Base-by-base conservation (phyloP, 2,797 vertebrate genomes). In the Sebastolobus alascanus region DNA sequence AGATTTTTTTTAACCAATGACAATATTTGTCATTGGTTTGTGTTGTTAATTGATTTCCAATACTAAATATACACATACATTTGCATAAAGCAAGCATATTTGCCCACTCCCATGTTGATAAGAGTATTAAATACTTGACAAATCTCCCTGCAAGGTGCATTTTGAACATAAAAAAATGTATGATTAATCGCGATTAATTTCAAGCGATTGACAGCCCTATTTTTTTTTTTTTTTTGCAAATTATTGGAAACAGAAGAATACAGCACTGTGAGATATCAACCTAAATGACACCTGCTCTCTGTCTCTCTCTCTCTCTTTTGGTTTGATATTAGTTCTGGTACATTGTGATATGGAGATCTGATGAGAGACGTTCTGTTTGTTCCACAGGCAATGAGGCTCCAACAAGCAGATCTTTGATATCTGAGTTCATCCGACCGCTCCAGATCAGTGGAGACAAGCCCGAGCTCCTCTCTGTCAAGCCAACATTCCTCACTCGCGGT, bases 341-440 rank as follows among this genome's bases (percentile, higher is more conserved):
- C 4, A 12, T 50, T 73, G 22, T 71, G 68, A 66, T 75, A 35
- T 33, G 66, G 79, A 68, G 31, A 75, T 81, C 68, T 84, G 59
- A 81, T 66, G 73, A 68, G 20, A 73, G 46, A 65, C 1, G 6
- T 27, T 83, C 6, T 83, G 33, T 85, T 85, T 88, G 66, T 87
- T 89, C 79, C 75, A 25, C 94, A 99, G 98, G 96, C 93, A 97
- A 95, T 90, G 97, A 99, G 81, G 95, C 96, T 75, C 82, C 96
- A 4, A 93, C 96, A 82, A 96, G 95, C 87, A 95, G 93, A 89
- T 94, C 96, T 84, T 95, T 96, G 94, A 97, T 97, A 68, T 96
- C 97, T 0, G 98, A 99, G 87, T 97, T 96, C 67, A 97, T 97
- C 83, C 95, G 95, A 81, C 97, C 98, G 55, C 96, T 98, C 54